Conservation (phyloP, 1,140 invertebrate genomes). For the Arion vulgaris region DNA sequence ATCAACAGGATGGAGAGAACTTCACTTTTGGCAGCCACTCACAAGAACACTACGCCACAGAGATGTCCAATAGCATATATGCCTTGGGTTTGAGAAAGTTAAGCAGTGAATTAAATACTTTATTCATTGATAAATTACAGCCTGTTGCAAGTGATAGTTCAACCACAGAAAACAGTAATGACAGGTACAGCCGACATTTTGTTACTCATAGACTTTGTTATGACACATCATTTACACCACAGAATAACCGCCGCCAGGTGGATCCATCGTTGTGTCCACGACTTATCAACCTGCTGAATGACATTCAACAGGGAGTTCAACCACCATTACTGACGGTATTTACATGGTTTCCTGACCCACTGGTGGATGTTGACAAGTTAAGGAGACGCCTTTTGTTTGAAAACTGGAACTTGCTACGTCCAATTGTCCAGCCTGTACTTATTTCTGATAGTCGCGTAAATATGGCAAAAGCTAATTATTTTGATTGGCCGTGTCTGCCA, state of each 20-base stretch:
- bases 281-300: background rate
- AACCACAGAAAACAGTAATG: background rate
- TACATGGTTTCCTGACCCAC: conserved; percentile 25
- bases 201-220: conserved; percentile 13
- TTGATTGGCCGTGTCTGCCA: conserved; percentile 21
- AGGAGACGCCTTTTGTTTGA: background rate
- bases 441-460: conserved; percentile 12
- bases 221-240: background rate
- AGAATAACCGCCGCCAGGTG: background rate
- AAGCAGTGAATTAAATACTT: background rate
- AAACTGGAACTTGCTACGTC: conserved; percentile 9
- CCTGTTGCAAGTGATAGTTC: too few relatives aligned
- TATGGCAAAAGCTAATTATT: conserved; percentile 18
- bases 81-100: background rate
- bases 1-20: background rate
- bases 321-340: conserved; percentile 9
- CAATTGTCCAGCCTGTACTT: conserved; percentile 19
- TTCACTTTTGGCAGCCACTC: background rate
- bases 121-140: background rate
- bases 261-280: conserved; percentile 15
- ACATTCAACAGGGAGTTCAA: background rate
- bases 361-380: background rate
- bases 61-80: background rate
- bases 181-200: background rate
- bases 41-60: background rate